A percentile compares a stretch with the other conserved stretches of the same genome.
Conservation (phyloP, 92 coral and sea anemone species). For the Blastomussa wellsi region DNA sequence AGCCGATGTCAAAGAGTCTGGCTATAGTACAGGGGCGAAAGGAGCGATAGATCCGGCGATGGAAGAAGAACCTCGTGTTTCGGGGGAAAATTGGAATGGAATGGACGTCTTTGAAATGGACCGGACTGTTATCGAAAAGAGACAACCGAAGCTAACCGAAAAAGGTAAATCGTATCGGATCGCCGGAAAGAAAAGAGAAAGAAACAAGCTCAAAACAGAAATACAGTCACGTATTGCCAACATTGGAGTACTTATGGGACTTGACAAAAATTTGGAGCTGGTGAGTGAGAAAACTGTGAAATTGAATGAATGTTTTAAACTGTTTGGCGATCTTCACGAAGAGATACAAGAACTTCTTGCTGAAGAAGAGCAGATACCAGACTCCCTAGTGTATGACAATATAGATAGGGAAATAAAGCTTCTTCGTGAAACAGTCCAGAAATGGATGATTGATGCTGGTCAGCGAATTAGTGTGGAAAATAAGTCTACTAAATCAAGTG, state of each 20-base stretch:
- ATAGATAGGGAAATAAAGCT: constrained; percentile 17
- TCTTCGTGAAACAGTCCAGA: constrained; percentile 23
- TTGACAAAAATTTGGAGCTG: constrained; percentile 32
- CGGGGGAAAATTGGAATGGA: constrained; percentile 8
- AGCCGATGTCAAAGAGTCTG: not conserved
- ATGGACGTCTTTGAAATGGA: not conserved
- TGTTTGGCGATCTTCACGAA: too few species aligned
- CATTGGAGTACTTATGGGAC: too few species aligned
- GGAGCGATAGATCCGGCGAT: not conserved
- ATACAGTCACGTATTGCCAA: too few species aligned
- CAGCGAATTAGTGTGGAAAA: too few species aligned
- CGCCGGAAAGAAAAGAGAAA: constrained; percentile 24
- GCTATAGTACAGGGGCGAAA: not conserved
- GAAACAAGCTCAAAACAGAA: constrained; percentile 48
- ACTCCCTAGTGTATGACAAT: constrained; percentile 30
- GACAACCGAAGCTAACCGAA: constrained; percentile 41
- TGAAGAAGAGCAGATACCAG: constrained; percentile 11
- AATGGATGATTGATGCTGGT: constrained; percentile 32
- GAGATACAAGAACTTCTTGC: too few species aligned
- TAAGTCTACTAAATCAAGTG: not conserved
- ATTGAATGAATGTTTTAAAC: constrained; percentile 32
- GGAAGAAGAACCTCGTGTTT: not conserved
- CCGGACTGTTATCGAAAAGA: constrained; percentile 9
- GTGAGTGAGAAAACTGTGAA: constrained; percentile 25
- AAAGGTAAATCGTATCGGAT: too few species aligned